These are phyloP conservation scores for Drosophila infuscata DNA, from an alignment of 2,888 invertebrate species.

Conservation along the genomic window DNA sequence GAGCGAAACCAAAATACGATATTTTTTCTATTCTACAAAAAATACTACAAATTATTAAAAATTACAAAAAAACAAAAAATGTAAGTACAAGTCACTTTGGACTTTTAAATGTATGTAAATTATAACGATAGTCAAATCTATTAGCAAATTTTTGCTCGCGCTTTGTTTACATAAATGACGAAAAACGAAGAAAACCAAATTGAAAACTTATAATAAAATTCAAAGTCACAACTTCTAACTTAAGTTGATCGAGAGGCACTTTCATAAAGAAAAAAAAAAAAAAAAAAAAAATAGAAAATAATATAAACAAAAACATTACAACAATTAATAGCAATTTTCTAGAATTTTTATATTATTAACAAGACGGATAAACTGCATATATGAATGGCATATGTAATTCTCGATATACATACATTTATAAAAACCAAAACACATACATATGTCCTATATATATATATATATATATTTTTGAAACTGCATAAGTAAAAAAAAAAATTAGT, in stretches of 20 bases:
- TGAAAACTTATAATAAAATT: conserved; percentile 40
- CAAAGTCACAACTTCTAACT: conserved; percentile 50
- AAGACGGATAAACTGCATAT: conserved; percentile 47
- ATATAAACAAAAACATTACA: conserved; percentile 20
- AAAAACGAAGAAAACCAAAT: conserved; percentile 13
- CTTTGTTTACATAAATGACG: conserved; percentile 74
- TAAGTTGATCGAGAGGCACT: conserved; percentile 59
- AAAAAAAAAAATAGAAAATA: conserved; percentile 9
- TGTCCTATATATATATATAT: conserved; percentile 37
- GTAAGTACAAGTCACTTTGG: conserved; percentile 62
- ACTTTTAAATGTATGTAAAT: conserved; percentile 63
- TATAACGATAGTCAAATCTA: conserved; percentile 77
- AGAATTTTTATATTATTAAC: conserved; percentile 82
- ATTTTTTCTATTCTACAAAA: conserved; percentile 74
- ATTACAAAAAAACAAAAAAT: conserved; percentile 36
- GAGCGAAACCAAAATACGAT: conserved; percentile 60
- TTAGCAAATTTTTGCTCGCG: conserved; percentile 84
- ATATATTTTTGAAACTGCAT: conserved; percentile 71
- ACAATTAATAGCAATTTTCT: conserved; percentile 81
- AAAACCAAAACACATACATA: conserved; percentile 18
- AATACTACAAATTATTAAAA: conserved; percentile 57
- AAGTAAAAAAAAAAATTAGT: conserved; percentile 59
- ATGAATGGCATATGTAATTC: conserved; percentile 57
- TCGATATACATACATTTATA: conserved; percentile 43
- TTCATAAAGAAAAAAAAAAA: conserved; percentile 49